Conservation (phyloP, 2,888 invertebrate genomes). For the Zygogramma bicolorata region DNA sequence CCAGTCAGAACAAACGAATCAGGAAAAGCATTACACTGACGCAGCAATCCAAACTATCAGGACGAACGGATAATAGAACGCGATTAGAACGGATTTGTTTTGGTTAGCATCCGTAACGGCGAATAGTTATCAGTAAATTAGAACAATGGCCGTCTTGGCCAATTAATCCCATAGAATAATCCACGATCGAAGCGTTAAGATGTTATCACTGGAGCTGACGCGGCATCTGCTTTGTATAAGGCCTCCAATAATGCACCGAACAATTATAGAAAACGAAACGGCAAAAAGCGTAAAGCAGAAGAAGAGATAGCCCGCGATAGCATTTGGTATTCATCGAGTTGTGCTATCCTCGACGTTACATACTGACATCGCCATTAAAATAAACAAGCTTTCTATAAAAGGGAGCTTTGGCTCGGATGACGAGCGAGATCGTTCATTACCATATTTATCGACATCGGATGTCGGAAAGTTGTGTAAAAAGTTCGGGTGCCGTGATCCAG, state of each 20-base stretch:
- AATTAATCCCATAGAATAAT: constrained; percentile 52
- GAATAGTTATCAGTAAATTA: constrained; percentile 43
- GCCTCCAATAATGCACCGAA: constrained; percentile 27
- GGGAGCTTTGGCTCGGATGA: constrained; percentile 53
- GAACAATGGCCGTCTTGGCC: constrained; percentile 50
- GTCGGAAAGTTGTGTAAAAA: constrained; percentile 53
- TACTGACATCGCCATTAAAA: constrained; percentile 54
- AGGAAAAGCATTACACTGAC: neutral
- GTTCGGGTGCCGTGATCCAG: constrained; percentile 56
- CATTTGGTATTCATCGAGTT: constrained; percentile 44
- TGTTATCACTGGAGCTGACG: constrained; percentile 37
- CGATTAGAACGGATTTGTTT: constrained; percentile 19
- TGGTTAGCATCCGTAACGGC: constrained; percentile 28
- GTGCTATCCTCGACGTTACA: constrained; percentile 36
- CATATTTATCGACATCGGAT: constrained; percentile 59
- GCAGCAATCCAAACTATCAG: neutral
- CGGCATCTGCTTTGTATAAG: constrained; percentile 39
- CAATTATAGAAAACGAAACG: constrained; percentile 31
- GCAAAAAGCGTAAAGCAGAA: constrained; percentile 33
- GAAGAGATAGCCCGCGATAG: constrained; percentile 30
- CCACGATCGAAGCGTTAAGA: constrained; percentile 40
- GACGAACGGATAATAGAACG: neutral
- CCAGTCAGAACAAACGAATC: neutral
- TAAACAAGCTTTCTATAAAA: constrained; percentile 56
- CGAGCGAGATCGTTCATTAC: constrained; percentile 57